Base-by-base conservation (phyloP, 2,888 invertebrate genomes). In the Drosophila conformis region DNA sequence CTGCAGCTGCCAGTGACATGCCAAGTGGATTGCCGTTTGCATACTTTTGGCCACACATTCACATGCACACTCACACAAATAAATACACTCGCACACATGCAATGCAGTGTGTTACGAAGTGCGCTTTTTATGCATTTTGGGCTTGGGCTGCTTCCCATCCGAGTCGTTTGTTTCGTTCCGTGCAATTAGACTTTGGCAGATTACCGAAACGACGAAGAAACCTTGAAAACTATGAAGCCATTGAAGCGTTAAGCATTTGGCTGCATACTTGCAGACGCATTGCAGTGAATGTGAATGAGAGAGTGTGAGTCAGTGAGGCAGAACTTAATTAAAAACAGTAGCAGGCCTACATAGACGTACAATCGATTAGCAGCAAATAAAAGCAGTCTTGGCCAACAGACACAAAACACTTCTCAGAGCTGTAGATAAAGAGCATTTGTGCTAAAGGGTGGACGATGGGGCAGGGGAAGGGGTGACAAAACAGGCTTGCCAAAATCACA, bases 91-190 rank as follows among this genome's bases (percentile, higher is more conserved):
- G 18, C 48, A 69, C 66, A 67, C 66, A 82, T 78, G 83, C 73
- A 83, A 81, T 89, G 67, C 65, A 78, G 72, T 29, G 64, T 60
- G 56, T 70, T 65, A 79, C 70, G 75, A 27, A 54, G 51, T 79
- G 74, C 62, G 48, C 73, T 74, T 78, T 81, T 80, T 64, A 63
- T 74, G 59, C 61, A 42, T 52, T 71, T 38, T 38, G 13, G 35
- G 56, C 59, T 69, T n/a, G 51, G 38, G 54, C 69, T 70, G 40
- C 61, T 48, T 7, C 56, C 69, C 89, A 81, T 83, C 83, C 90
- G 79, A 90, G 89, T 87, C 83, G 90, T 90, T 87, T 87, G 89
- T 88, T 90, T 86, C 87, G 89, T 87, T 87, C 87, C 87, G 80
- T 83, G 87, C 87, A 87, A 87, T 87, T 87, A 87, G 87, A 90